Base-by-base conservation (phyloP, 2,797 vertebrate genomes). In the Anabas testudineus region DNA sequence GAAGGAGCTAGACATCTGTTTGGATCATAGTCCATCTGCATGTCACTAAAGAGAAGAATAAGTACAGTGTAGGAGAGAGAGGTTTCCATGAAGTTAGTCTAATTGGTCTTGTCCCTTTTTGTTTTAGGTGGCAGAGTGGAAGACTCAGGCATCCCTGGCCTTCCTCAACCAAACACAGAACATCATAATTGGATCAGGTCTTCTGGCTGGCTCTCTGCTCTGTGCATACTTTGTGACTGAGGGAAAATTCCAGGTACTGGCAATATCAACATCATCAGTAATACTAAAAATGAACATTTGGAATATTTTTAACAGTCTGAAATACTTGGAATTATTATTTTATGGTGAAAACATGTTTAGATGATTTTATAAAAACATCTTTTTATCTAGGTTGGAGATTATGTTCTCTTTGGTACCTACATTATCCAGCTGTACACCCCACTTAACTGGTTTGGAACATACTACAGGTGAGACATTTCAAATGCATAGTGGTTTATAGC, bases 361-460 rank as follows among this genome's bases (percentile, higher is more conserved):
- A 37, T 14, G 4, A 37, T 36, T 2, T 14, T 14, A 37, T 0
- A 36, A 46, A n/a, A 37, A 5, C 9, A 30, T 64, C 1, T 0
- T 39, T 5, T 73, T 1, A 56, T 76, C 7, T 59, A 99, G 98
- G 95, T 99, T 0, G 98, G 98, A 36, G 97, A 99, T 86, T 99
- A 94, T 59, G 96, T 99, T 57, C 95, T 99, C 2, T 99, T 99
- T 10, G 95, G 97, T 19, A 98, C 97, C 1, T 99, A 99, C 68
- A 99, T 99, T 85, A 97, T 98, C 82, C 97, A 99, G 69, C 91
- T 99, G 10, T 99, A 98, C 87, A 96, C 94, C 0, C 98, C 98
- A 0, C 96, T 99, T 76, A 98, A 98, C 93, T 99, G 97, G 97
- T 99, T 99, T 3, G 98, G 98, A 8, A 98, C 97, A 43, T 99